Percentiles rank a stretch among this genome's conserved stretches.
These are phyloP conservation scores for Callyntrura guangdongensis DNA, from an alignment of 2,888 invertebrate genomes.

Conservation along the genomic window DNA sequence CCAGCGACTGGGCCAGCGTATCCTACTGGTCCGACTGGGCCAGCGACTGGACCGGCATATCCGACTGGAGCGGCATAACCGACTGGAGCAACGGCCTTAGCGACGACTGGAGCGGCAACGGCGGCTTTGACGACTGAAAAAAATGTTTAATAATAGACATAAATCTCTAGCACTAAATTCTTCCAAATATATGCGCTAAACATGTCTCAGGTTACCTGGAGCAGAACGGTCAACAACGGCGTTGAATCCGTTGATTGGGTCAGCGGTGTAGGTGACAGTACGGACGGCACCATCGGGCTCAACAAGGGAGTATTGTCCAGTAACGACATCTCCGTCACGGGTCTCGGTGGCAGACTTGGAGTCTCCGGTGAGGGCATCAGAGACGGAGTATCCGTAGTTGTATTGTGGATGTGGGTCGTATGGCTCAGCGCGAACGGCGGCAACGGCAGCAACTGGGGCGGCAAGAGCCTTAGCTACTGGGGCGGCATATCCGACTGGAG, in stretches of 20 bases:
- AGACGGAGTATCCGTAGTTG: constrained; percentile 71
- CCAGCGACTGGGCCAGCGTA: background rate
- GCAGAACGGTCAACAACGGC: too few species aligned
- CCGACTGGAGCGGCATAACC: background rate
- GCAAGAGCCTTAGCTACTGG: too few species aligned
- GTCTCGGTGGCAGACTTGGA: too few species aligned
- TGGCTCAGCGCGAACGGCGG: constrained; percentile 66
- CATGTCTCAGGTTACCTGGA: too few species aligned
- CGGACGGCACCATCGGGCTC: too few species aligned
- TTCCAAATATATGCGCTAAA: too few species aligned
- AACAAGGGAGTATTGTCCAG: too few species aligned
- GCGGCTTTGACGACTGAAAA: background rate
- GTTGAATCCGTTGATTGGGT: too few species aligned
- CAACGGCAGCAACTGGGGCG: background rate
- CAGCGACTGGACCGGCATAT: background rate
- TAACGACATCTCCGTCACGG: too few species aligned
- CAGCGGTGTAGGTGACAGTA: too few species aligned
- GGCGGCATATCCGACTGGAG: background rate
- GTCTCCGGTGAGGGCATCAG: too few species aligned
- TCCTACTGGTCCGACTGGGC: background rate
- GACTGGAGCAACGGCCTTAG: background rate
- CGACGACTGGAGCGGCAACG: background rate
- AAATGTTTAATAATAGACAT: background rate
- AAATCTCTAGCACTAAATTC: too few species aligned
- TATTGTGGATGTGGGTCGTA: constrained; percentile 70